Conservation (phyloP, 2,797 vertebrate genomes). For the Sebastolobus altivelis region DNA sequence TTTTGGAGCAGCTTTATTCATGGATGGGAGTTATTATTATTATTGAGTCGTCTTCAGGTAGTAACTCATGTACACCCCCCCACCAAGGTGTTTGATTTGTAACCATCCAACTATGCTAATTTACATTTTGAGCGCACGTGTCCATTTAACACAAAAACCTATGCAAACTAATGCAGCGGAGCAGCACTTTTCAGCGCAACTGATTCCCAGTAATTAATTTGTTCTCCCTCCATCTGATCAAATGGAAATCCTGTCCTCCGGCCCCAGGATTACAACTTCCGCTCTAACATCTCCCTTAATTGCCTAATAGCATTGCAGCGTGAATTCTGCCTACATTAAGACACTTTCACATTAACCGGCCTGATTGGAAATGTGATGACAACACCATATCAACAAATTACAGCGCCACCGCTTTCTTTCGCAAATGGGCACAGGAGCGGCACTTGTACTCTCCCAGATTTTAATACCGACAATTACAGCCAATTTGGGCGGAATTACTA, state of each 20-base stretch:
- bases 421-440: conserved; percentile 92
- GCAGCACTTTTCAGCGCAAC: conserved; percentile 80
- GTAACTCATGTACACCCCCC: neutral
- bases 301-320: conserved; percentile 98
- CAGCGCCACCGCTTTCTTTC: conserved; percentile 87
- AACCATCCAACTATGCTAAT: conserved; percentile 1
- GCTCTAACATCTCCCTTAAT: conserved; percentile 95
- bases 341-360: conserved; percentile 95
- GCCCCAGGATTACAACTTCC: conserved; percentile 94
- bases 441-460: conserved; percentile 95
- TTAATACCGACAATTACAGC: conserved; percentile 98
- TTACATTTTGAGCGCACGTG: conserved; percentile 67
- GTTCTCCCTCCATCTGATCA: conserved; percentile 91
- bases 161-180: conserved; percentile 80
- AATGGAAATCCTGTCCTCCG: conserved; percentile 88
- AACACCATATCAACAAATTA: conserved; percentile 99
- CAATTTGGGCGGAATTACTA: conserved; percentile 91
- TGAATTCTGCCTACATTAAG: conserved; percentile 96
- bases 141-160: conserved; percentile 72
- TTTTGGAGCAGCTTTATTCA: neutral
- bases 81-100: neutral
- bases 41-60: neutral
- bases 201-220: conserved; percentile 93
- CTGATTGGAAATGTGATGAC: conserved; percentile 99
- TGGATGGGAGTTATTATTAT: neutral